phyloP scores from a whole-genome alignment of 2,888 invertebrate genomes.

The Tupiocoris notatus region DNA sequence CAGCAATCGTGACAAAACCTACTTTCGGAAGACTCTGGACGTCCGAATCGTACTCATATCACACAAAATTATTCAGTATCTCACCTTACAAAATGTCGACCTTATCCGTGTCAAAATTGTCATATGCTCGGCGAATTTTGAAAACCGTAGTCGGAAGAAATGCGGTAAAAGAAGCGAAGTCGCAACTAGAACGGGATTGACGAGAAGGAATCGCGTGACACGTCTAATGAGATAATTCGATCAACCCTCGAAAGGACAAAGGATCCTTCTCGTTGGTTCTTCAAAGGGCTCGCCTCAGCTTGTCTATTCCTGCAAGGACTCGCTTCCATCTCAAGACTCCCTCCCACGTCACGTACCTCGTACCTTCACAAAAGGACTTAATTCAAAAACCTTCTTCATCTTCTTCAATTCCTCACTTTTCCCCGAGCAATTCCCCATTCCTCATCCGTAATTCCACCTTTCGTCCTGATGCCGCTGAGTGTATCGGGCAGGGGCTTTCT shows the following conservation, averaged over 20 bases:
- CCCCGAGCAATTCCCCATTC: not conserved
- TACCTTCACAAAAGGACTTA: conserved; percentile 37
- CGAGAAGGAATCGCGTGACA: conserved; percentile 39
- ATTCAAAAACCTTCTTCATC: conserved; percentile 40
- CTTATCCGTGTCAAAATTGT: too few species aligned
- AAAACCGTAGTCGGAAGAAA: too few species aligned
- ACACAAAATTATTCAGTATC: too few species aligned
- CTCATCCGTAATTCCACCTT: conserved; percentile 35
- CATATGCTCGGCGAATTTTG: too few species aligned
- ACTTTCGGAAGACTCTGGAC: too few species aligned
- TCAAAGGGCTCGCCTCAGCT: conserved; percentile 29
- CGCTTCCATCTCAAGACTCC: conserved; percentile 2
- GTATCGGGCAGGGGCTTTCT: conserved; percentile 37
- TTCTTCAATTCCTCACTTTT: conserved; percentile 10
- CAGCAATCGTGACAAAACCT: too few species aligned
- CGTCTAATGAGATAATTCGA: conserved; percentile 44
- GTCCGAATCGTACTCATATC: too few species aligned
- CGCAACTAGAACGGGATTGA: conserved; percentile 42
- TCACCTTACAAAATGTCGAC: too few species aligned
- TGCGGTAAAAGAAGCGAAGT: conserved; percentile 12
- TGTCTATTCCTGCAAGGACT: not conserved
- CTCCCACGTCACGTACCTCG: not conserved
- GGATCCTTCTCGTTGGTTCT: conserved; percentile 24
- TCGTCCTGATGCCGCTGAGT: conserved; percentile 17
- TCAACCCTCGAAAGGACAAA: conserved; percentile 40